Conservation (phyloP, 2,113 vertebrate genomes). For the Condylura cristata region DNA sequence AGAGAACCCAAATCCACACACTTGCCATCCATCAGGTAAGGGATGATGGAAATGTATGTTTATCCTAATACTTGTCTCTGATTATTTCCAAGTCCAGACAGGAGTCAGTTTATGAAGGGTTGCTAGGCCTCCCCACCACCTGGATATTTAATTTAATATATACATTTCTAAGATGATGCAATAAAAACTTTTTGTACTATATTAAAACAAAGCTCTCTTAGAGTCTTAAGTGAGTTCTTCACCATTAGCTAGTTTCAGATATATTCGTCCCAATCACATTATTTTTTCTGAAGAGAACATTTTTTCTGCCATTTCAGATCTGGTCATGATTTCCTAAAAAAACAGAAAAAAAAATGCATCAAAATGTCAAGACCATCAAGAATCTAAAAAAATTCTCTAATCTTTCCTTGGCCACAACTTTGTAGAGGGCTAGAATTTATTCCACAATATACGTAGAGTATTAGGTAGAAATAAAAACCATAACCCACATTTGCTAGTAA, state of each 20-base stretch:
- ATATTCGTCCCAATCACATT: conserved; percentile 63
- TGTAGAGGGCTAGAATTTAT: background rate
- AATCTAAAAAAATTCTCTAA: background rate
- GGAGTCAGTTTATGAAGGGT: background rate
- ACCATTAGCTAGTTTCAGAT: background rate
- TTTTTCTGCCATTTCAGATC: conserved; percentile 94
- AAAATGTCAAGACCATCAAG: background rate
- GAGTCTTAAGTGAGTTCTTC: background rate
- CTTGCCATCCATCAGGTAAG: background rate
- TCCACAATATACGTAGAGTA: background rate
- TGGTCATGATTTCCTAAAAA: conserved; percentile 92
- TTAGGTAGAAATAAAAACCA: background rate
- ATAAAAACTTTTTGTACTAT: background rate
- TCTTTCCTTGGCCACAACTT: background rate
- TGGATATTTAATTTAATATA: background rate
- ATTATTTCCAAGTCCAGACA: background rate
- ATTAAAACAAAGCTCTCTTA: background rate
- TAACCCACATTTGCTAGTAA: background rate
- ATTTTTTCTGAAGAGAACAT: conserved; percentile 83
- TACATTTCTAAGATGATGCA: background rate
- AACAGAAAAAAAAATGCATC: background rate
- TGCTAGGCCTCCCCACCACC: background rate
- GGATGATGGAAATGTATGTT: background rate
- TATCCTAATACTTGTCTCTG: background rate
- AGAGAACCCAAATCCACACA: background rate